A percentile compares a stretch with the other conserved stretches of the same genome.
Conservation (phyloP, 2,113 vertebrate species). For the Xiphophorus maculatus region DNA sequence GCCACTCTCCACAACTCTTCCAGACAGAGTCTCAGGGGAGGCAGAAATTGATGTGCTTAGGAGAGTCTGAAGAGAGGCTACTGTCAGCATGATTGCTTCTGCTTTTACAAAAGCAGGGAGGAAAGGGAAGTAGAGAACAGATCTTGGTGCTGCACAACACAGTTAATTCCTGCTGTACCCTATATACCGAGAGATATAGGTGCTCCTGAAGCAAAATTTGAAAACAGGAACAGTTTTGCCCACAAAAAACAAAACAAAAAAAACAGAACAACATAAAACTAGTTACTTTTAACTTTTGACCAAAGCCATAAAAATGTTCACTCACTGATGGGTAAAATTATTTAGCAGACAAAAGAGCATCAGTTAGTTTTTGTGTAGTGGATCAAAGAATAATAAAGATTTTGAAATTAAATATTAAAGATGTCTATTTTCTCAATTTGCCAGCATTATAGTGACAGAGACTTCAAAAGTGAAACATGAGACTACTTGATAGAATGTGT, state of each 20-base stretch:
- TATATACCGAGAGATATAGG: not conserved
- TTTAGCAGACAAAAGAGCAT: too few relatives aligned
- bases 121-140: constrained; percentile 47
- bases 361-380: too few relatives aligned
- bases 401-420: too few relatives aligned
- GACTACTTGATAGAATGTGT: not conserved
- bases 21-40: constrained; percentile 64
- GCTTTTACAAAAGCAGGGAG: constrained; percentile 38
- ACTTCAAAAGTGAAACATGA: not conserved
- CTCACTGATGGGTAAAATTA: too few relatives aligned
- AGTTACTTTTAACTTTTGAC: too few relatives aligned
- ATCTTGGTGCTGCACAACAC: constrained; percentile 58
- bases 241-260: too few relatives aligned
- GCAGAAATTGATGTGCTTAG: constrained; percentile 63
- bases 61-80: constrained; percentile 69
- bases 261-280: too few relatives aligned
- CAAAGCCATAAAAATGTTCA: too few relatives aligned
- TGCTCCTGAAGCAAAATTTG: not conserved
- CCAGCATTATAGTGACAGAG: too few relatives aligned
- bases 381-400: too few relatives aligned
- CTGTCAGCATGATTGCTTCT: constrained; percentile 66
- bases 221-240: too few relatives aligned
- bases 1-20: constrained; percentile 60
- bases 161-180: constrained; percentile 32
- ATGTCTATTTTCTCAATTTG: too few relatives aligned